These are phyloP conservation scores for Xyrauchen texanus DNA, from an alignment of 2,113 vertebrate genomes.

Conservation along the genomic window DNA sequence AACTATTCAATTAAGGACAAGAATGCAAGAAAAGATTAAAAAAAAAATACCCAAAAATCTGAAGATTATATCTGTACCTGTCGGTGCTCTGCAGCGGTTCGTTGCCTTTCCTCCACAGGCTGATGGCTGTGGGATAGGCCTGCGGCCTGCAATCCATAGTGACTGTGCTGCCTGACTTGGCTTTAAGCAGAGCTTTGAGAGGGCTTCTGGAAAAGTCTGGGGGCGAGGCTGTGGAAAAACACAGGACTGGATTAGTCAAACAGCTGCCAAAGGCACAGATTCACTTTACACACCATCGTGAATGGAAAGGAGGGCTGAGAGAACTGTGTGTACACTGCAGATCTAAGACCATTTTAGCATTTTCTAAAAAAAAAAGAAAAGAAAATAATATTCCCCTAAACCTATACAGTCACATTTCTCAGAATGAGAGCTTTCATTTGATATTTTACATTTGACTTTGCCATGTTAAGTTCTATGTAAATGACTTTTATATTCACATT, in stretches of 20 bases:
- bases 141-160: constrained; percentile 87
- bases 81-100: constrained; percentile 79
- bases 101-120: constrained; percentile 87
- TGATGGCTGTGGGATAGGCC: constrained; percentile 84
- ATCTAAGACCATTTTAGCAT: not conserved
- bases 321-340: not conserved
- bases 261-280: constrained; percentile 1
- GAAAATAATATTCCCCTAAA: not conserved
- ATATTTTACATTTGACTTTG: too few relatives aligned
- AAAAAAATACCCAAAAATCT: too few relatives aligned
- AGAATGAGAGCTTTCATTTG: too few relatives aligned
- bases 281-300: not conserved
- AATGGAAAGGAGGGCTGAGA: not conserved
- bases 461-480: too few relatives aligned
- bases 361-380: not conserved
- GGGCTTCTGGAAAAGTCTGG: constrained; percentile 90
- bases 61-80: constrained; percentile 73
- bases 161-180: constrained; percentile 85
- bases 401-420: too few relatives aligned
- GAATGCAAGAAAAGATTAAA: not conserved
- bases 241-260: constrained; percentile 18
- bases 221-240: constrained; percentile 79
- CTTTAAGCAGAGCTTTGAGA: constrained; percentile 84
- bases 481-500: too few relatives aligned
- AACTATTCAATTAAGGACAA: constrained; percentile 1